These are phyloP conservation scores for Brachymystax lenok DNA, from an alignment of 2,797 vertebrate species.

Conservation along the genomic window DNA sequence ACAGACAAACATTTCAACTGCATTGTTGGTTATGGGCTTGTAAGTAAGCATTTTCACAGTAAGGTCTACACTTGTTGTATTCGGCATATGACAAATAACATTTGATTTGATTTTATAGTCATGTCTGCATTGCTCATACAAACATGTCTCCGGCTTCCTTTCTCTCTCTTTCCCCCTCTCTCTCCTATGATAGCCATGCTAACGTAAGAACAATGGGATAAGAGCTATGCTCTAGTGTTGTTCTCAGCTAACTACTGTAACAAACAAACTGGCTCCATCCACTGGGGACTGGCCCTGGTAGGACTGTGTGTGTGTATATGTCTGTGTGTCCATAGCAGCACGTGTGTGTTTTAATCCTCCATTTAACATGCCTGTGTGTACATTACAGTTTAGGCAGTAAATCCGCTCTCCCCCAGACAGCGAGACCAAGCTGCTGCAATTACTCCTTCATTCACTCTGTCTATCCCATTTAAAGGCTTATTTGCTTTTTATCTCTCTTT, in stretches of 20 bases:
- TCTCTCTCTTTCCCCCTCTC: not conserved
- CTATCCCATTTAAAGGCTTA: slow-evolving; percentile 59
- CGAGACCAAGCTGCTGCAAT: slow-evolving; percentile 38
- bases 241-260: slow-evolving; percentile 39
- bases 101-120: no score
- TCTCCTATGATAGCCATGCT: slow-evolving; percentile 14
- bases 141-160: not conserved
- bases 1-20: no score
- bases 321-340: slow-evolving; percentile 3
- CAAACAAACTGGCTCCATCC: slow-evolving; percentile 67
- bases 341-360: slow-evolving; percentile 32
- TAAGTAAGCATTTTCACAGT: no score
- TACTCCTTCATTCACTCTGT: slow-evolving; percentile 45
- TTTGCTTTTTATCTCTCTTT: slow-evolving; percentile 47
- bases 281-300: slow-evolving; percentile 62
- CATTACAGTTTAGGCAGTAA: slow-evolving; percentile 50
- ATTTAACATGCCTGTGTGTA: slow-evolving; percentile 30
- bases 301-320: not conserved
- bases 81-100: no score
- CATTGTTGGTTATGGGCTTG: no score
- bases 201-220: slow-evolving; percentile 16
- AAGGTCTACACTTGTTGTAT: no score
- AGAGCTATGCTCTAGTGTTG: slow-evolving; percentile 16
- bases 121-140: no score
- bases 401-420: slow-evolving; percentile 36